Conservation (phyloP, 1,140 invertebrate genomes). For the Paraescarpia echinospica region DNA sequence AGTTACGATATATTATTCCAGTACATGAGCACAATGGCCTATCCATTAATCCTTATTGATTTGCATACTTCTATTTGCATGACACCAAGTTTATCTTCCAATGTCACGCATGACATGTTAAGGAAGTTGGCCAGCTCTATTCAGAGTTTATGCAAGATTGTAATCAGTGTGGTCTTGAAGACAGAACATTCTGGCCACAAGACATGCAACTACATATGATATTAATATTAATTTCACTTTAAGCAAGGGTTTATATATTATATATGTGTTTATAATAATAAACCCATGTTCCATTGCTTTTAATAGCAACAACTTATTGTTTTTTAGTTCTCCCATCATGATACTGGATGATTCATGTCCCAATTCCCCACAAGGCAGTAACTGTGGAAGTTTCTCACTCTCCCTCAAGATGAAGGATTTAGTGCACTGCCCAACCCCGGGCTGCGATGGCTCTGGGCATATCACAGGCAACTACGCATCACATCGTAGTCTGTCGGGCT, state of each 20-base stretch:
- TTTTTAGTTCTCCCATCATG: background rate
- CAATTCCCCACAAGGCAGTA: background rate
- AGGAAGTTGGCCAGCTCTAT: background rate
- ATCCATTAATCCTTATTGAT: background rate
- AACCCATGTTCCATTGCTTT: no score
- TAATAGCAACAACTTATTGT: background rate
- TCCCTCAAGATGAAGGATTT: background rate
- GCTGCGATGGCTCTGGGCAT: slow-evolving; percentile 64
- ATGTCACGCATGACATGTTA: no score
- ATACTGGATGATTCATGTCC: background rate
- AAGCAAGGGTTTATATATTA: no score
- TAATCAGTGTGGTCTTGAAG: background rate
- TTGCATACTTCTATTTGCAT: background rate
- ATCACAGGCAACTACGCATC: slow-evolving; percentile 63
- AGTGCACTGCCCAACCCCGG: slow-evolving; percentile 57
- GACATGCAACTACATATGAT: background rate
- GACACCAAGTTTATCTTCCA: background rate
- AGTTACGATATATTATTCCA: no score
- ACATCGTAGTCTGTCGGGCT: slow-evolving; percentile 57
- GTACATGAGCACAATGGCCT: background rate
- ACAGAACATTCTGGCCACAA: background rate
- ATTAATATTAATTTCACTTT: no score
- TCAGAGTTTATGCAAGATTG: background rate
- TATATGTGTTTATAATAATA: no score
- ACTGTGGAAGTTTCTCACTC: background rate